Conservation (phyloP, 1,140 invertebrate species). For the Drosophila pseudoananassae region DNA sequence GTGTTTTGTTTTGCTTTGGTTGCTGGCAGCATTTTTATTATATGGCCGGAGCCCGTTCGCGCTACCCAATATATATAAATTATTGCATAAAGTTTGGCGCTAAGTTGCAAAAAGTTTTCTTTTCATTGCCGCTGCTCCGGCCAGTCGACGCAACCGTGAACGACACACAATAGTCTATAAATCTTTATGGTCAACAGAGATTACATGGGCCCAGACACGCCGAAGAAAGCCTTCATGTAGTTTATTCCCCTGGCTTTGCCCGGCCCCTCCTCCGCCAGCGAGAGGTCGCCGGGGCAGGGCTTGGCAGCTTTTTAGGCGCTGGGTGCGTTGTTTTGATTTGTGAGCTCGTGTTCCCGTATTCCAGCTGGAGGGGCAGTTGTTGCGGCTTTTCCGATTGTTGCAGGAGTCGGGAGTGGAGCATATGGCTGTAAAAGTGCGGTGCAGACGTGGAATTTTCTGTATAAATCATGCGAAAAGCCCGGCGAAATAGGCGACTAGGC, state of each 20-base stretch:
- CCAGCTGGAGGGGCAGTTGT: conserved; percentile 51
- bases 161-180: conserved; percentile 82
- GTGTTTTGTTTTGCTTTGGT: conserved; percentile 39
- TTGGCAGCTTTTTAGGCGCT: conserved; percentile 73
- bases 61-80: conserved; percentile 79
- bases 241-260: conserved; percentile 45
- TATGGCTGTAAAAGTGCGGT: conserved; percentile 77
- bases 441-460: conserved; percentile 63
- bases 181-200: conserved; percentile 83
- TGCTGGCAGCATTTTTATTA: conserved; percentile 56
- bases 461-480: conserved; percentile 71
- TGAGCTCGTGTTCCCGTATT: conserved; percentile 44
- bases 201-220: conserved; percentile 61
- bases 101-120: conserved; percentile 83
- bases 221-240: conserved; percentile 64
- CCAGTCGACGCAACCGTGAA: conserved; percentile 44
- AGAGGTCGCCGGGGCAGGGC: conserved; percentile 16
- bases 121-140: conserved; percentile 74
- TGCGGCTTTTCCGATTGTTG: conserved; percentile 67
- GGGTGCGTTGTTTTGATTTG: conserved; percentile 71
- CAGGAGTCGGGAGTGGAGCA: conserved; percentile 34
- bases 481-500: conserved; percentile 40
- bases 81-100: conserved; percentile 83
- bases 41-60: conserved; percentile 38
- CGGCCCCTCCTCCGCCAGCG: background rate